Conservation (phyloP, 1,140 invertebrate species). For the Aphelenchoides besseyi region DNA sequence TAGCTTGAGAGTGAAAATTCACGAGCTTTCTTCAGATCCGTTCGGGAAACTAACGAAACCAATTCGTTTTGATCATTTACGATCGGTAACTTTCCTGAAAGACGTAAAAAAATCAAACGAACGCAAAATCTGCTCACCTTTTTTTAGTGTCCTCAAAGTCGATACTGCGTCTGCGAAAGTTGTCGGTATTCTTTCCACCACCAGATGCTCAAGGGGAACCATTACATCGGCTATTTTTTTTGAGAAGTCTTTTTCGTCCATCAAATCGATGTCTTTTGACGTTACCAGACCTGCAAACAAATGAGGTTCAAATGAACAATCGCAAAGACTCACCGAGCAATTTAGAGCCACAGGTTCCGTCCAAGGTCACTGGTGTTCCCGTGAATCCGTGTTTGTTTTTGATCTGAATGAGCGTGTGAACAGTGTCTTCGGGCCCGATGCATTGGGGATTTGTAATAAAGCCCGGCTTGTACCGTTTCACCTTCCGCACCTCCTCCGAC, state of each 20-base stretch:
- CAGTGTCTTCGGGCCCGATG: constrained; percentile 77
- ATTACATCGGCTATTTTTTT: constrained; percentile 57
- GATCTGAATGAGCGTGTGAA: constrained; percentile 81
- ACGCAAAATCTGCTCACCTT: constrained; percentile 31
- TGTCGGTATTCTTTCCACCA: constrained; percentile 82
- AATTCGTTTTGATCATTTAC: constrained; percentile 81
- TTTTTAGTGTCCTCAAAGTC: constrained; percentile 82
- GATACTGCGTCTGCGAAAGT: constrained; percentile 86
- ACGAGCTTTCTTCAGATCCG: constrained; percentile 94
- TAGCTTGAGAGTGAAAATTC: constrained; percentile 94
- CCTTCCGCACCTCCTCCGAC: constrained; percentile 91
- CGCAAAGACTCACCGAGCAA: constrained; percentile 73
- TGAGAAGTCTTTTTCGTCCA: constrained; percentile 68
- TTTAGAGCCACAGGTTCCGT: constrained; percentile 85
- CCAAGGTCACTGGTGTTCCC: constrained; percentile 90
- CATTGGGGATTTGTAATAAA: constrained; percentile 94
- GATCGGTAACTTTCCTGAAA: constrained; percentile 58
- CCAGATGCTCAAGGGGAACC: constrained; percentile 71
- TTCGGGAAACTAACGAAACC: constrained; percentile 89
- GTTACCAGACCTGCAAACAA: constrained; percentile 76
- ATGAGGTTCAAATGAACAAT: constrained; percentile 18
- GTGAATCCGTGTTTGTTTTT: constrained; percentile 91
- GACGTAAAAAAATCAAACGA: not conserved
- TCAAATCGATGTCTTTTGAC: constrained; percentile 94
- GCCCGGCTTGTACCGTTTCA: constrained; percentile 90